Percentiles rank a stretch among this genome's conserved stretches.
Conservation (phyloP, 2,797 vertebrate genomes). For the Coranthus polyacanthus region DNA sequence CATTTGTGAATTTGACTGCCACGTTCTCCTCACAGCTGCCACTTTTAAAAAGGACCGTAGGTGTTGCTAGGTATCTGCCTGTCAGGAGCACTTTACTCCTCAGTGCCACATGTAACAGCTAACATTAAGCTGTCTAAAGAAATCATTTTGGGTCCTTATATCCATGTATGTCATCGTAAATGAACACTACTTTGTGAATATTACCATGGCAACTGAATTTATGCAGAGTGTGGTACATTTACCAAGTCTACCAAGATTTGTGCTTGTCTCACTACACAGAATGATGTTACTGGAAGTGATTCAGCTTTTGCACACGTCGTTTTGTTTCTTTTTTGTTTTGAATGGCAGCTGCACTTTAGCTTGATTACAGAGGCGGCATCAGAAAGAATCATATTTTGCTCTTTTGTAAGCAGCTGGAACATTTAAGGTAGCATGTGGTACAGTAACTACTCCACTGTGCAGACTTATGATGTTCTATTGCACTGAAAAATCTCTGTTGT, state of each 20-base stretch:
- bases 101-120: constrained; percentile 4
- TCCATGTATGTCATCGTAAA: constrained; percentile 28
- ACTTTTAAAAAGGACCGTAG: constrained; percentile 46
- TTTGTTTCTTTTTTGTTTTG: constrained; percentile 10
- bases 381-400: constrained; percentile 3
- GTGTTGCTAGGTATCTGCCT: constrained; percentile 36
- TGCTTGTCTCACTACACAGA: constrained; percentile 4
- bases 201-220: constrained; percentile 45
- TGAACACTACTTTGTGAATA: constrained; percentile 28
- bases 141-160: constrained; percentile 1
- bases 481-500: too few species aligned
- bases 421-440: not conserved
- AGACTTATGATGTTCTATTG: too few species aligned
- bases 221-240: constrained; percentile 12
- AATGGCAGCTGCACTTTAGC: constrained; percentile 31
- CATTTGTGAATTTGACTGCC: constrained; percentile 20
- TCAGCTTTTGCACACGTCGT: constrained; percentile 11
- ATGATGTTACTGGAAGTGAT: constrained; percentile 19
- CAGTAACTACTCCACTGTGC: not conserved
- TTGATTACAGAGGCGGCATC: constrained; percentile 3
- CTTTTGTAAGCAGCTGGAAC: not conserved
- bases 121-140: constrained; percentile 17
- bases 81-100: constrained; percentile 30
- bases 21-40: constrained; percentile 43
- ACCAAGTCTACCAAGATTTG: constrained; percentile 1